phyloP scores from a whole-genome alignment of 2,113 vertebrate species.

The Fregata magnificens region DNA sequence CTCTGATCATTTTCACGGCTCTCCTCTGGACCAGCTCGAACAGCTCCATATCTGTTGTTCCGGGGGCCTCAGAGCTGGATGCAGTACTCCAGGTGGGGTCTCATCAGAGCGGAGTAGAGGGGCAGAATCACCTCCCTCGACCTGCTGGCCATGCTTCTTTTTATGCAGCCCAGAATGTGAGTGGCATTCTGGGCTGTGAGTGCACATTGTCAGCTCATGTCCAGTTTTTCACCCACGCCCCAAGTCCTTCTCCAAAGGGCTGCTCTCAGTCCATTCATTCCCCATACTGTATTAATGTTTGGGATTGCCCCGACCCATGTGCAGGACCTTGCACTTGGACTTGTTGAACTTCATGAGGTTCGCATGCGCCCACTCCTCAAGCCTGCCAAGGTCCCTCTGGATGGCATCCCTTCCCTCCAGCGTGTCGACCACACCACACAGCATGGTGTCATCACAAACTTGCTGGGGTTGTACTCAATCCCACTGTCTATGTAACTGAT shows the following conservation, averaged over 20 bases:
- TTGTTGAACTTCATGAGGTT: not conserved
- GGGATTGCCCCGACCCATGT: not conserved
- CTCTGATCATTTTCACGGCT: not conserved
- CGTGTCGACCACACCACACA: not conserved
- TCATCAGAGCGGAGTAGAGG: not conserved
- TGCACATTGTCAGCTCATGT: not conserved
- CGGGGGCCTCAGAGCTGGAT: not conserved
- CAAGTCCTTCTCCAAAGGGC: not conserved
- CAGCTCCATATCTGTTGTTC: not conserved
- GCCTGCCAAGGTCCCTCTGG: not conserved
- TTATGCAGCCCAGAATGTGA: not conserved
- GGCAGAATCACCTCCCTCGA: not conserved
- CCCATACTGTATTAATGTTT: not conserved
- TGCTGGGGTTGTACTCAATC: not conserved
- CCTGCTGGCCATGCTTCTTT: not conserved
- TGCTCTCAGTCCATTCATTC: not conserved
- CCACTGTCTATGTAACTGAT: fast-evolving
- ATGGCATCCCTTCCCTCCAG: not conserved
- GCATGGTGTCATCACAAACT: not conserved
- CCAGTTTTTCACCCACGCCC: not conserved
- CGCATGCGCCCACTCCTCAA: not conserved
- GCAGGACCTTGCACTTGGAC: not conserved
- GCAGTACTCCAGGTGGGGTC: not conserved
- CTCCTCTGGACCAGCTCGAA: not conserved
- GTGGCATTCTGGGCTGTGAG: not conserved